Evolutionary conservation across 1,140 invertebrate species (phyloP), one percentile per base, ranked within the genome.

Genomic region (Ips nitidus): DNA sequence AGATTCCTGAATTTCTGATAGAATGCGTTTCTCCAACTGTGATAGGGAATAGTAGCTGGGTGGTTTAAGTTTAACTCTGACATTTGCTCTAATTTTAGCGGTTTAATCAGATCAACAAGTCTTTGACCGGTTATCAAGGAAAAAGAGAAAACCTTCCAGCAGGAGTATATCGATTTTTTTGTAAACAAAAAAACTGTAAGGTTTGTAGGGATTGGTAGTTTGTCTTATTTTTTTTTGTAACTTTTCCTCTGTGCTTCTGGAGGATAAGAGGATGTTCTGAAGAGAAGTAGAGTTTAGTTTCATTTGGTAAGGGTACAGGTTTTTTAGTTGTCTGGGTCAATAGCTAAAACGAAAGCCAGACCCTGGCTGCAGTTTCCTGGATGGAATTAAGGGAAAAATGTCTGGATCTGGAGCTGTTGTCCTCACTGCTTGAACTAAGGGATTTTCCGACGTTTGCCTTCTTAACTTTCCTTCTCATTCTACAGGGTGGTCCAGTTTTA

Each of bases 391-490:
- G 4, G 70, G 59, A 71, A 80, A 79, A 41, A 71, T 72, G 62
- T 78, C 77, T 59, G 84, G 80, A 52, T 88, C 85, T 2, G 89
- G 83, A 36, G 85, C 63, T 6, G 79, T 87, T n/a, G 85, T 89
- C 4, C 87, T 88, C 52, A 90, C 75, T 38, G 87, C 88, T 60
- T 85, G 84, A 5, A 88, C 80, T 85, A 90, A 86, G 41, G 85
- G 84, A 65, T 84, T 86, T 71, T 86, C 87, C 84, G 84, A 89
- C 74, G 86, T 84, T 73, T 87, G 86, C 22, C 22, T 22, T 22
- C 22, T 22, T 22, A 22, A 22, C 22, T 22, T 22, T 22, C 22
- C 22, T 22, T 22, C 22, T 22, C 22, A 22, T 22, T 22, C 22
- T 22, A 22, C 22, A 22, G 22, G 22, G 22, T 22, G 22, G 22